phyloP scores from a whole-genome alignment of 2,888 invertebrate genomes.

The Synanthedon tipuliformis region DNA sequence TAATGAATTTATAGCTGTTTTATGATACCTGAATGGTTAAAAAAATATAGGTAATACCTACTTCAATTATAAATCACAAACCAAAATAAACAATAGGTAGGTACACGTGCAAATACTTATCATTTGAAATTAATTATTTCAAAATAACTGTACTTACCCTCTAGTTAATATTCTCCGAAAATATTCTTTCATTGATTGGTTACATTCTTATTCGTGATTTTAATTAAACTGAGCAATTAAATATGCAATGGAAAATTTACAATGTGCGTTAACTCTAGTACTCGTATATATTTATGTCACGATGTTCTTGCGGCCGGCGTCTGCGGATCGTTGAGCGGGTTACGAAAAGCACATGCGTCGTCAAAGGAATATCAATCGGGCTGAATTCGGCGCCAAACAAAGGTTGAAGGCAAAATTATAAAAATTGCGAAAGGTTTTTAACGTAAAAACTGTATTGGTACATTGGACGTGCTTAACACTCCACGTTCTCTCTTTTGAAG shows the following conservation, averaged over 20 bases:
- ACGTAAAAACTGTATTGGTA: slow-evolving; percentile 61
- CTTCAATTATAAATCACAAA: no score
- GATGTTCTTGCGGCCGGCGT: slow-evolving; percentile 20
- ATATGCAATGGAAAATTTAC: slow-evolving; percentile 6
- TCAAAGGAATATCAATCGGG: slow-evolving; percentile 63
- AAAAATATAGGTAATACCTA: no score
- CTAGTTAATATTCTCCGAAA: background rate
- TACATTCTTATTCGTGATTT: slow-evolving; percentile 2
- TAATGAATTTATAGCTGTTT: no score
- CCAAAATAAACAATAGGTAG: no score
- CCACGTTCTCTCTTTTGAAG: slow-evolving; percentile 67
- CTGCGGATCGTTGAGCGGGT: slow-evolving; percentile 15
- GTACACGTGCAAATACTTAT: no score
- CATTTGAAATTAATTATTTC: no score
- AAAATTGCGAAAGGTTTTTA: slow-evolving; percentile 54
- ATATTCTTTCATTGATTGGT: background rate
- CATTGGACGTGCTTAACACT: slow-evolving; percentile 62
- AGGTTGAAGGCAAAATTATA: slow-evolving; percentile 66
- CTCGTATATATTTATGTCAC: slow-evolving; percentile 37
- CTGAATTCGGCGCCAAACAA: slow-evolving; percentile 60
- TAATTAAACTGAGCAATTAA: slow-evolving; percentile 10
- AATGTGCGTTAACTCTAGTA: slow-evolving; percentile 14
- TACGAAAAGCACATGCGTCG: slow-evolving; percentile 55
- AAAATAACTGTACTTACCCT: no score
- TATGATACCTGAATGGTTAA: no score